Base-by-base conservation (phyloP, 2,888 invertebrate genomes). In the Dasysyrphus tricinctus region DNA sequence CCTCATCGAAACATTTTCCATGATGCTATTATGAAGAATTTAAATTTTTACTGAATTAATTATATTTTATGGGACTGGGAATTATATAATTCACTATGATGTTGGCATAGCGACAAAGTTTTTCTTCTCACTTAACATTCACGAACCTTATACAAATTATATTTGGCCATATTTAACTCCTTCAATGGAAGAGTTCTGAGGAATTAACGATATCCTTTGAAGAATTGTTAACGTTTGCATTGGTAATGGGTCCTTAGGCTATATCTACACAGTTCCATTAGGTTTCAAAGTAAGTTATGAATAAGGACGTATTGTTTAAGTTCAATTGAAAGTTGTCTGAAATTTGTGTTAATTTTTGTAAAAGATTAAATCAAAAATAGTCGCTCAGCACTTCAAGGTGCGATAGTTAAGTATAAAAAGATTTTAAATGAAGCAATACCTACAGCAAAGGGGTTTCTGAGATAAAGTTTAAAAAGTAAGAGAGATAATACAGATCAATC, bases 41-140 rank as follows among this genome's bases (percentile, higher is more conserved):
- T 54, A 54, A 54, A 54, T 32, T 54, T 24, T 29, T 54, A 14
- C 54, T 32, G 54, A 54, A 32, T 54, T 54, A 54, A 54, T 54
- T 54, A 54, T 54, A 54, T 54, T 54, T 54, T 29, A n/a, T 54
- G 29, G n/a, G n/a, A 5, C 7, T 54, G 24, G 24, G 24, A 24
- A 24, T 24, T 24, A 24, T 54, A 54, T 54, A 8, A 32, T 54
- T n/a, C 54, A 54, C 54, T 54, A 19, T 19, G 49, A 19, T 19
- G 49, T 16, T 19, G 49, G 16, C 1, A 29, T 29, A 54, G 54
- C 7, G 54, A 54, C 54, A 54, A 54, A 54, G 29, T 54, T 54
- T 54, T 54, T 32, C 7, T 29, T 54, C 14, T 29, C 54, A 54
- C 32, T 54, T 54, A 54, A 32, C 7, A 54, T 54, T 29, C 54